These are phyloP conservation scores for Notodonta dromedarius DNA, from an alignment of 2,888 invertebrate species.

Conservation along the genomic window DNA sequence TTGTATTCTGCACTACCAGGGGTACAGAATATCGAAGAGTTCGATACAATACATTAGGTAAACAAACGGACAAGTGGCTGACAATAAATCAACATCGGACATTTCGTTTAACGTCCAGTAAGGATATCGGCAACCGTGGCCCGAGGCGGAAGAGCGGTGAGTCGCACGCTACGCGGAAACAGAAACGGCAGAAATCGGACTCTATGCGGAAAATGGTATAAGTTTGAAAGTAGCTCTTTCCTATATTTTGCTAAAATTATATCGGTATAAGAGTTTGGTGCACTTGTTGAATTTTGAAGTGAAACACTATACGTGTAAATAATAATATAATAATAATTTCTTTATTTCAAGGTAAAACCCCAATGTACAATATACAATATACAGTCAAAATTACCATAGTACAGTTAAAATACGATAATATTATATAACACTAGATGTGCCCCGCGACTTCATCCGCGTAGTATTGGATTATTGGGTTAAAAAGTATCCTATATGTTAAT, in stretches of 20 bases:
- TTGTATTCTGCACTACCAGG: not conserved
- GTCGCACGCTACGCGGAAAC: slow-evolving; percentile 5
- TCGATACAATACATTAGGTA: not conserved
- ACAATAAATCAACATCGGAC: slow-evolving; percentile 53
- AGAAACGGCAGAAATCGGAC: slow-evolving; percentile 9
- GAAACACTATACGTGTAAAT: no score
- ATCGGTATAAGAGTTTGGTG: no score
- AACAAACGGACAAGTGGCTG: slow-evolving; percentile 33
- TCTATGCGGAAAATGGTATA: not conserved
- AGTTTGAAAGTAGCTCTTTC: not conserved
- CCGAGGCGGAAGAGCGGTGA: slow-evolving; percentile 16
- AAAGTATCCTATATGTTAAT: no score
- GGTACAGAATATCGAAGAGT: not conserved
- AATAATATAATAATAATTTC: no score
- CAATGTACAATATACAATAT: no score
- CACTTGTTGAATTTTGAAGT: no score
- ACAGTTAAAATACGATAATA: no score
- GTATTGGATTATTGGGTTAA: no score
- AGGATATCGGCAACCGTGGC: slow-evolving; percentile 31
- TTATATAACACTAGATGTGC: no score
- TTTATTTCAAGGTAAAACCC: no score
- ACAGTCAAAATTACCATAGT: no score
- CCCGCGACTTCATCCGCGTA: no score
- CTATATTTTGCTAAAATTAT: not conserved
- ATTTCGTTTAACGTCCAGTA: slow-evolving; percentile 50